These are phyloP conservation scores for Prinia subflava DNA, from an alignment of 2,113 vertebrate species.

Conservation along the genomic window DNA sequence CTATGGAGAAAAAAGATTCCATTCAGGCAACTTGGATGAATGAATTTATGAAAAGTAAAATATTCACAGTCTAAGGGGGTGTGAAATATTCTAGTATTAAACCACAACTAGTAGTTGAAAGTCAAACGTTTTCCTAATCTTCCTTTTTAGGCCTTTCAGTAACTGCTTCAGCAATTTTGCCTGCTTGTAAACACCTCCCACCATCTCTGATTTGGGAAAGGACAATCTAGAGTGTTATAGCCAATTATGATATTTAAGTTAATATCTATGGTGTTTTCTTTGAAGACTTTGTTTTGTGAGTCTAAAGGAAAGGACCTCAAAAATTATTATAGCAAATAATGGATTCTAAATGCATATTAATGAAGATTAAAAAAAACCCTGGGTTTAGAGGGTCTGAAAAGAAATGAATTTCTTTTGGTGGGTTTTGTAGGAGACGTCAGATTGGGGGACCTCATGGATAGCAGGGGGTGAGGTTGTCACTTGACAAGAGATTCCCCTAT, in stretches of 20 bases:
- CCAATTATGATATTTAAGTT: not conserved
- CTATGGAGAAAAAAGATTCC: not conserved
- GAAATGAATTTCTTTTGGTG: not conserved
- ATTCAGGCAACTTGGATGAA: not conserved
- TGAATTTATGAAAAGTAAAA: not conserved
- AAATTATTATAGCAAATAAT: not conserved
- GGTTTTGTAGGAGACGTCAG: not conserved
- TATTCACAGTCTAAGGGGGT: not conserved
- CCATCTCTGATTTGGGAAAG: not conserved
- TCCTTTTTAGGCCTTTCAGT: not conserved
- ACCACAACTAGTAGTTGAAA: not conserved
- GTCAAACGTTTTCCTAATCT: not conserved
- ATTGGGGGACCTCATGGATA: too few relatives aligned
- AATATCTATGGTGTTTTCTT: not conserved
- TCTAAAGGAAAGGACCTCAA: not conserved
- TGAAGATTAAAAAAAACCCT: not conserved
- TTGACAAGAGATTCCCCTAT: not conserved
- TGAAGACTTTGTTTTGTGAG: not conserved
- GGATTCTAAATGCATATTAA: not conserved
- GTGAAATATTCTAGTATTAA: not conserved
- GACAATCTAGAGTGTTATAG: not conserved
- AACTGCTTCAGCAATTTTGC: not conserved
- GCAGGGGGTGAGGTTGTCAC: not conserved
- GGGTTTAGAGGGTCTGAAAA: not conserved
- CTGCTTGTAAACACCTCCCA: not conserved